These are phyloP conservation scores for Pipistrellus kuhlii DNA, from an alignment of 2,797 vertebrate genomes.

Conservation along the genomic window DNA sequence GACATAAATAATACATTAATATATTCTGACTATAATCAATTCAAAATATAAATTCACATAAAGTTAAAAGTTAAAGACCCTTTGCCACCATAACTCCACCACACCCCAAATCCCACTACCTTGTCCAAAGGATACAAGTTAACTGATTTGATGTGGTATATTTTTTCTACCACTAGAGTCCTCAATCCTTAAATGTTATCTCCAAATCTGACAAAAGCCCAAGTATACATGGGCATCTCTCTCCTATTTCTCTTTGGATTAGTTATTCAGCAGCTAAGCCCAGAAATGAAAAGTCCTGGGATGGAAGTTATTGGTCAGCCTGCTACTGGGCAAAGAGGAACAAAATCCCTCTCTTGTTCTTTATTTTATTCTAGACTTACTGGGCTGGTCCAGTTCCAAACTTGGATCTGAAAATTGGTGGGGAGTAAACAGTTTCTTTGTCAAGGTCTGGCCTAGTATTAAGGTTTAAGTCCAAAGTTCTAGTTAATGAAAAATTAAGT, in stretches of 20 bases:
- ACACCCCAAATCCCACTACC: not conserved
- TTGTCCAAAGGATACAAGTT: not conserved
- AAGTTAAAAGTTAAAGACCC: not conserved
- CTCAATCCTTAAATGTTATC: not conserved
- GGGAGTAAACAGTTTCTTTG: not conserved
- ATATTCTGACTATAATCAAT: not conserved
- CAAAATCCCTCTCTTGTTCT: not conserved
- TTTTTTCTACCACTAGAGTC: not conserved
- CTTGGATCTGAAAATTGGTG: not conserved
- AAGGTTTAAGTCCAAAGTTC: not conserved
- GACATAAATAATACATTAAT: not conserved
- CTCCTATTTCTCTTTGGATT: not conserved
- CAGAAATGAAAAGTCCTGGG: not conserved
- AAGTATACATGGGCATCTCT: not conserved
- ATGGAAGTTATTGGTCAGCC: not conserved
- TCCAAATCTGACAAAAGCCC: not conserved
- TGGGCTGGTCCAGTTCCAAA: not conserved
- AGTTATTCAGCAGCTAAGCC: not conserved
- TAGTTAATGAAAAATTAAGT: constrained; percentile 24
- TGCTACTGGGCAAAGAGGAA: not conserved
- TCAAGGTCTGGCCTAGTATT: not conserved
- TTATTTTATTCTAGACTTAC: constrained; percentile 15
- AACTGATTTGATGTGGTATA: not conserved
- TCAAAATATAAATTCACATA: not conserved
- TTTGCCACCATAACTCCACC: not conserved